Percentiles rank a stretch among this genome's conserved stretches.
Evolutionary conservation across 64 coral and sea anemone species (phyloP).

Genomic region (Actinia equina): DNA sequence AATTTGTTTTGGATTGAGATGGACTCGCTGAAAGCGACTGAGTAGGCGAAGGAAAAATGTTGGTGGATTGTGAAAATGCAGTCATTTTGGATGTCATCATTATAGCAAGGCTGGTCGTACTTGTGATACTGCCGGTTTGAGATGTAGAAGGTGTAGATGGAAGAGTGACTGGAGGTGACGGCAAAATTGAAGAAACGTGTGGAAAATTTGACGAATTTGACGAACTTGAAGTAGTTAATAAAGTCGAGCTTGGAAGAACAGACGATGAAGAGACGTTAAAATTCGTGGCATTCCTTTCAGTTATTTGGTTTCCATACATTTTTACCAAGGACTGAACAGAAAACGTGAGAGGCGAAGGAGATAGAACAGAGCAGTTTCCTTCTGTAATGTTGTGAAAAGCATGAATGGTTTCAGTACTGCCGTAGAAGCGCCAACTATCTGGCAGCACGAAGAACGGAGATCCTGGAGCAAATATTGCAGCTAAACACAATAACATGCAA

Average conservation of each 20-base stretch:
- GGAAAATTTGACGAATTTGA: background rate
- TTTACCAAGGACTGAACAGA: background rate
- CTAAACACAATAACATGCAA: constrained; percentile 75
- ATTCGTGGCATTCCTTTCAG: background rate
- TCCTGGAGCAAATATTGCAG: constrained; percentile 78
- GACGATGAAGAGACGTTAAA: background rate
- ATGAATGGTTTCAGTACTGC: background rate
- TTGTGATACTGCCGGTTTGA: background rate
- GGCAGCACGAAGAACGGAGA: constrained; percentile 82
- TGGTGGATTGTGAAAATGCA: background rate
- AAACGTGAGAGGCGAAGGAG: background rate
- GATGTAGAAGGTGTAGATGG: background rate
- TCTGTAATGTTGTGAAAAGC: background rate
- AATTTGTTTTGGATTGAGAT: background rate
- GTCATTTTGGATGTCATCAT: background rate
- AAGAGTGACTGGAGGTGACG: background rate
- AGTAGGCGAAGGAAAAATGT: background rate
- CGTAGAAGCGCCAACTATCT: constrained; percentile 17
- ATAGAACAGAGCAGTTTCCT: constrained; percentile 8
- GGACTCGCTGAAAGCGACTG: background rate
- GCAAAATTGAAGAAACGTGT: background rate
- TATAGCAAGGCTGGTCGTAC: background rate
- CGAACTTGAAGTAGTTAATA: background rate
- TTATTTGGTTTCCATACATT: background rate
- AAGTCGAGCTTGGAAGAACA: background rate